Evolutionary conservation across 1,140 invertebrate genomes (phyloP).

Genomic region (Orchestia grillus): DNA sequence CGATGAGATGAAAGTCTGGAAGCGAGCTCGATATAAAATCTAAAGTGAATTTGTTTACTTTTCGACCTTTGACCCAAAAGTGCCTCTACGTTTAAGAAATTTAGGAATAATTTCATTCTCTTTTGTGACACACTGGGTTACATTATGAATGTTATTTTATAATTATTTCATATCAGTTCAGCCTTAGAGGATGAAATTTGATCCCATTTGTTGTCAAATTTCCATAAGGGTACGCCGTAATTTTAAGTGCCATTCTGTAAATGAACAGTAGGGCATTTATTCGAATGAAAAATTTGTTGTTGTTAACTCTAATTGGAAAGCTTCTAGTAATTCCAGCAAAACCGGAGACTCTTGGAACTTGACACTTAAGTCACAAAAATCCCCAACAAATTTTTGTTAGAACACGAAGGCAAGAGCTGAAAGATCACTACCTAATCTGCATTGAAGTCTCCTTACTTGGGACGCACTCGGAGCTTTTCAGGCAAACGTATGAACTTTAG

Average conservation of each 20-base stretch:
- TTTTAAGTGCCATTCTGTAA: neutral
- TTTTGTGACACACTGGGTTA: too few species aligned
- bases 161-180: neutral
- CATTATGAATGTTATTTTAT: neutral
- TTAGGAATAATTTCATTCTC: too few species aligned
- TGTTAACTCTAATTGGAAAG: neutral
- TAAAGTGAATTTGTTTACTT: too few species aligned
- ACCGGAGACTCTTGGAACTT: too few species aligned
- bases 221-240: neutral
- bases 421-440: neutral
- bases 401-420: neutral
- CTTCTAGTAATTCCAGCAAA: neutral
- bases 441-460: neutral
- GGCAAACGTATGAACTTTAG: neutral
- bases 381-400: neutral
- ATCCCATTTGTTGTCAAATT: neutral
- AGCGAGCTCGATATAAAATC: too few species aligned
- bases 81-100: too few species aligned
- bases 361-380: neutral
- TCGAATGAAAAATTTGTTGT: neutral
- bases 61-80: too few species aligned
- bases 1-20: too few species aligned
- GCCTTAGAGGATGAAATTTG: neutral
- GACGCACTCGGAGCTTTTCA: too few species aligned
- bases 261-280: neutral